Percentiles rank a stretch among this genome's conserved stretches.
phyloP scores from a whole-genome alignment of 2,797 vertebrate species.

The Sebastolobus altivelis region DNA sequence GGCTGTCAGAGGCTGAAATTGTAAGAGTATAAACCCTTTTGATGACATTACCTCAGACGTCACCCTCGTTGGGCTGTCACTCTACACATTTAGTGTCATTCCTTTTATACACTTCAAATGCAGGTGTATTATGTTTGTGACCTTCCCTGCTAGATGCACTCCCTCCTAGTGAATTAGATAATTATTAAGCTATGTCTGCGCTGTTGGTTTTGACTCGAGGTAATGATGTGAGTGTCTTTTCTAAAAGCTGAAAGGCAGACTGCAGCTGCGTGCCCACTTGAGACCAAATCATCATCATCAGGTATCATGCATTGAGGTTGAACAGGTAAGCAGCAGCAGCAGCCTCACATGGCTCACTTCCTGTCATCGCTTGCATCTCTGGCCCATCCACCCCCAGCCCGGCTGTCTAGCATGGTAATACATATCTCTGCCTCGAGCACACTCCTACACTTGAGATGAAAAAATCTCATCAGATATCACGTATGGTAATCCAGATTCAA shows the following conservation, averaged over 20 bases:
- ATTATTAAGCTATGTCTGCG: constrained; percentile 40
- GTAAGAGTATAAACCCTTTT: background rate
- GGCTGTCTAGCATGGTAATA: constrained; percentile 55
- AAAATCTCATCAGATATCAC: constrained; percentile 56
- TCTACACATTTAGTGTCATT: constrained; percentile 16
- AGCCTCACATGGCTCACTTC: constrained; percentile 52
- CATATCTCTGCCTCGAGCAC: constrained; percentile 55
- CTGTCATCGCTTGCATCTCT: constrained; percentile 53
- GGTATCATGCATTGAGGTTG: constrained; percentile 44
- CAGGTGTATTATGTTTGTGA: constrained; percentile 37
- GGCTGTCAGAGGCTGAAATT: background rate
- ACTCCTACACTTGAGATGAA: constrained; percentile 60
- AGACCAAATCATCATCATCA: constrained; percentile 47
- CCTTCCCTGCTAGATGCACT: constrained; percentile 34
- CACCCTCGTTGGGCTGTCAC: background rate
- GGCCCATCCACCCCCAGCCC: constrained; percentile 51
- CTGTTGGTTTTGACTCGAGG: constrained; percentile 42
- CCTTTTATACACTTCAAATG: constrained; percentile 29
- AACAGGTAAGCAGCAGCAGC: constrained; percentile 60
- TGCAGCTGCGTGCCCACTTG: constrained; percentile 49
- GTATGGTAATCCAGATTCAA: constrained; percentile 59
- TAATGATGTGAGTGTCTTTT: constrained; percentile 36
- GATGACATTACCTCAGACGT: background rate
- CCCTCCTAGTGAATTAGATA: constrained; percentile 31
- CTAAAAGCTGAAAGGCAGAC: constrained; percentile 54